Evolutionary conservation across 1,140 invertebrate species (phyloP).

Genomic region (Zaprionus inermis): DNA sequence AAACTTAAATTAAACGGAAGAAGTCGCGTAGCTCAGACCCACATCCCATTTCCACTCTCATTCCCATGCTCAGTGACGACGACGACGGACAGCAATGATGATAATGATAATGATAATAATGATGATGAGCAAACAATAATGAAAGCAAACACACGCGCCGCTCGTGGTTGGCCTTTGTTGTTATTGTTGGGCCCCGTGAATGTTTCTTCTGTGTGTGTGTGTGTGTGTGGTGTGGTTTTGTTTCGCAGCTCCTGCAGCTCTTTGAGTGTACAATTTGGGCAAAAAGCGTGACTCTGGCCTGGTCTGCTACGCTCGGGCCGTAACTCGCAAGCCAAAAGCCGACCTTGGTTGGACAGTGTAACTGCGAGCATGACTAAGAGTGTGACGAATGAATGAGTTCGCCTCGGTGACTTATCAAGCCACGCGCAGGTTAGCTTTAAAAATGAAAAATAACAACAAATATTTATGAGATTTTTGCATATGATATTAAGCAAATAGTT

Average conservation of each 20-base stretch:
- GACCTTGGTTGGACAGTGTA: constrained; percentile 1
- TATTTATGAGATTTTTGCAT: constrained; percentile 39
- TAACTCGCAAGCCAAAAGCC: neutral
- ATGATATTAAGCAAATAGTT: constrained; percentile 24
- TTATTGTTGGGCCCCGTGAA: constrained; percentile 3
- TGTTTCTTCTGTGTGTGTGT: constrained; percentile 21
- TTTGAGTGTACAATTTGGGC: neutral
- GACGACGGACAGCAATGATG: constrained; percentile 2
- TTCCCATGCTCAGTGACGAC: neutral
- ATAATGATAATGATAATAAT: constrained; percentile 20
- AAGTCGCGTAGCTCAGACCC: neutral
- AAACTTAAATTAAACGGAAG: constrained; percentile 68
- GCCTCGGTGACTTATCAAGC: constrained; percentile 34
- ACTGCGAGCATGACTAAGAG: neutral
- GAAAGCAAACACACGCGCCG: constrained; percentile 60
- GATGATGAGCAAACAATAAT: constrained; percentile 51
- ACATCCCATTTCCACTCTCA: too few species aligned
- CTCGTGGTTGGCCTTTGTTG: constrained; percentile 46
- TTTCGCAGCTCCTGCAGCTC: constrained; percentile 14
- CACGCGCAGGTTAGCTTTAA: constrained; percentile 37
- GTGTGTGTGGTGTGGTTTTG: neutral
- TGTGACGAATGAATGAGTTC: constrained; percentile 2
- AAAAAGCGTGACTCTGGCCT: neutral
- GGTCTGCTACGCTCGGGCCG: neutral
- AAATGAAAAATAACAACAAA: constrained; percentile 33